These are phyloP conservation scores for Echinops telfairi DNA, from an alignment of 2,113 vertebrate genomes.

Conservation along the genomic window DNA sequence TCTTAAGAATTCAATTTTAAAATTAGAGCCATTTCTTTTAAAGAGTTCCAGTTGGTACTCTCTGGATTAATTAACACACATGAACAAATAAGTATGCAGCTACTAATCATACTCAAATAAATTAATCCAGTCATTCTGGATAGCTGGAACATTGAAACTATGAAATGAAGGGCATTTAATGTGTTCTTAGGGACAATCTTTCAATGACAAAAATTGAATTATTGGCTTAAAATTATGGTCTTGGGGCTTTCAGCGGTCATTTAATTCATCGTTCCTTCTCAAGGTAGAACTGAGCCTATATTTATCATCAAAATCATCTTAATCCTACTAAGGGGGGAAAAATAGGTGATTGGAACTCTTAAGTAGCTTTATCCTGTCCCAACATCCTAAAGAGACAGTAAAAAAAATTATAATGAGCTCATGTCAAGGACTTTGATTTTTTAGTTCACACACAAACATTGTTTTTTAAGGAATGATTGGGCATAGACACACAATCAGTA, in stretches of 20 bases:
- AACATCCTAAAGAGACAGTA: constrained; percentile 49
- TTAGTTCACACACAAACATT: constrained; percentile 49
- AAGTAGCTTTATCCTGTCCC: not conserved
- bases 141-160: constrained; percentile 30
- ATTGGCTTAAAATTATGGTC: constrained; percentile 45
- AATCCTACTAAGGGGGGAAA: constrained; percentile 63
- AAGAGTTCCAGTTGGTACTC: constrained; percentile 54
- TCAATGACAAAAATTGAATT: constrained; percentile 53
- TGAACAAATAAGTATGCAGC: constrained; percentile 42
- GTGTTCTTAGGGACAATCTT: constrained; percentile 21
- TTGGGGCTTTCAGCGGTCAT: constrained; percentile 42
- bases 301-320: constrained; percentile 68
- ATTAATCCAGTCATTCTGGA: constrained; percentile 43
- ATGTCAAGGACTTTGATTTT: constrained; percentile 61
- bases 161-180: constrained; percentile 44
- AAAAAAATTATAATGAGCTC: constrained; percentile 47
- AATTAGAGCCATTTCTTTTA: constrained; percentile 49
- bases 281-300: constrained; percentile 54
- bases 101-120: constrained; percentile 63
- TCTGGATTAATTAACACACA: constrained; percentile 72
- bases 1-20: constrained; percentile 63
- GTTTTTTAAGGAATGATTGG: constrained; percentile 65
- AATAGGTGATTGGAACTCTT: constrained; percentile 43
- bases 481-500: constrained; percentile 55
- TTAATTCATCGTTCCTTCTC: constrained; percentile 60